Evolutionary conservation across 2,113 vertebrate genomes (phyloP).

Genomic region (Prietella phreatophila): DNA sequence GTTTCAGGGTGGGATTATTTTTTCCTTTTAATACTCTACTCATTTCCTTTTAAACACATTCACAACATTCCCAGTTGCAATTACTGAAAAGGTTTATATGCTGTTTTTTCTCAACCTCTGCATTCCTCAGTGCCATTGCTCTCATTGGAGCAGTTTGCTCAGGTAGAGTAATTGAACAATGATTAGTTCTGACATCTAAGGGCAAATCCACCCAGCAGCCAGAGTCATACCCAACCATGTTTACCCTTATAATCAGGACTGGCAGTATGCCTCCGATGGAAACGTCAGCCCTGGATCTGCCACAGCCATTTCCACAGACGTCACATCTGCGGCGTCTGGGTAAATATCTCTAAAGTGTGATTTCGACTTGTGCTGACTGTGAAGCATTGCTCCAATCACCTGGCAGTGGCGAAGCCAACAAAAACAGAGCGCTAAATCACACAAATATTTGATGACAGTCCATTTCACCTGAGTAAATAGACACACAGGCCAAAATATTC

Average conservation of each 20-base stretch:
- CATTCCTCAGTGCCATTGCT: constrained; percentile 13
- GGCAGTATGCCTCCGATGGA: constrained; percentile 14
- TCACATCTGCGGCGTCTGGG: constrained; percentile 57
- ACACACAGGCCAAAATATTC: constrained; percentile 43
- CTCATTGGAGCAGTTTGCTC: constrained; percentile 15
- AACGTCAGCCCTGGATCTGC: constrained; percentile 37
- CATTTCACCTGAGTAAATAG: constrained; percentile 51
- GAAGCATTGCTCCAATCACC: constrained; percentile 51
- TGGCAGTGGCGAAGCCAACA: constrained; percentile 37
- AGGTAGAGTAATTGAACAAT: constrained; percentile 37
- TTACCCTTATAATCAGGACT: constrained; percentile 33
- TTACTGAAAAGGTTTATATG: neutral
- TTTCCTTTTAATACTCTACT: constrained; percentile 37
- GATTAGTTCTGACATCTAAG: constrained; percentile 42
- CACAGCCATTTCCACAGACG: constrained; percentile 64
- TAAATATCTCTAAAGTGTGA: constrained; percentile 57
- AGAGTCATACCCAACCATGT: constrained; percentile 37
- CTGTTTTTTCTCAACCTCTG: neutral
- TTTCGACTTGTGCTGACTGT: constrained; percentile 52
- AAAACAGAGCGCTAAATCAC: constrained; percentile 45
- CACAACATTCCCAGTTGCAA: neutral
- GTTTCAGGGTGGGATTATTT: neutral
- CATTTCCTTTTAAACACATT: constrained; percentile 51
- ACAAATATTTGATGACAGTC: constrained; percentile 56
- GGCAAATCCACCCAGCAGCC: constrained; percentile 40